Percentiles rank a stretch among this genome's conserved stretches.
phyloP scores from a whole-genome alignment of 2,888 invertebrate genomes.

The Lepidocyrtoides sp. region DNA sequence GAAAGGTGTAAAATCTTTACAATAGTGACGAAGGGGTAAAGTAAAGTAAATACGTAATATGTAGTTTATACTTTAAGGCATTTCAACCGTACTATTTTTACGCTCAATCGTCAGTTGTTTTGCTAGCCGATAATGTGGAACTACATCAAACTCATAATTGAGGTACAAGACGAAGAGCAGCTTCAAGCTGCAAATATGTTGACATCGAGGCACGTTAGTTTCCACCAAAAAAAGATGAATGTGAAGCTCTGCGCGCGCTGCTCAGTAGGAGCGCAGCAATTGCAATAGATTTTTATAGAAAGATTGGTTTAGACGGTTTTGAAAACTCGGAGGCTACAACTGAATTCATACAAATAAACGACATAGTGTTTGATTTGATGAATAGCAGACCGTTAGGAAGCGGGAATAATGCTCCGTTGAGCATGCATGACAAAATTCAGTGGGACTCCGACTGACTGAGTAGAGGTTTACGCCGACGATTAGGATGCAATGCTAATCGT shows the following conservation, averaged over 20 bases:
- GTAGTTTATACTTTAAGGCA: too few relatives aligned
- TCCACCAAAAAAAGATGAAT: constrained; percentile 14
- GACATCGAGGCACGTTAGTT: background rate
- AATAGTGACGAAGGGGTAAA: too few relatives aligned
- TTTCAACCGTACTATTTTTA: too few relatives aligned
- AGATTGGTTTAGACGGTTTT: background rate
- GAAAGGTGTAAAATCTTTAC: background rate
- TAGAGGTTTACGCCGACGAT: too few relatives aligned
- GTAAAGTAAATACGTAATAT: background rate
- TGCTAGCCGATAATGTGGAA: too few relatives aligned
- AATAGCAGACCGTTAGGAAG: constrained; percentile 21
- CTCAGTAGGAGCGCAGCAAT: background rate
- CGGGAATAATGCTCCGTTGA: background rate
- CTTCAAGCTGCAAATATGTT: background rate
- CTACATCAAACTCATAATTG: too few relatives aligned
- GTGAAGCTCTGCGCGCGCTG: background rate
- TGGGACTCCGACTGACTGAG: too few relatives aligned
- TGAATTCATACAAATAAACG: background rate
- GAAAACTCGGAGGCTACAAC: background rate
- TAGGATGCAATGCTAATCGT: too few relatives aligned
- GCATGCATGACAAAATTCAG: background rate
- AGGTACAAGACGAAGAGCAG: background rate
- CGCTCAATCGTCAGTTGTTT: too few relatives aligned
- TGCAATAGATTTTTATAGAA: constrained; percentile 30
- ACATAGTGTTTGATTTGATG: constrained; percentile 26